phyloP scores from a whole-genome alignment of 2,113 vertebrate species.

The Oncorhynchus masou region DNA sequence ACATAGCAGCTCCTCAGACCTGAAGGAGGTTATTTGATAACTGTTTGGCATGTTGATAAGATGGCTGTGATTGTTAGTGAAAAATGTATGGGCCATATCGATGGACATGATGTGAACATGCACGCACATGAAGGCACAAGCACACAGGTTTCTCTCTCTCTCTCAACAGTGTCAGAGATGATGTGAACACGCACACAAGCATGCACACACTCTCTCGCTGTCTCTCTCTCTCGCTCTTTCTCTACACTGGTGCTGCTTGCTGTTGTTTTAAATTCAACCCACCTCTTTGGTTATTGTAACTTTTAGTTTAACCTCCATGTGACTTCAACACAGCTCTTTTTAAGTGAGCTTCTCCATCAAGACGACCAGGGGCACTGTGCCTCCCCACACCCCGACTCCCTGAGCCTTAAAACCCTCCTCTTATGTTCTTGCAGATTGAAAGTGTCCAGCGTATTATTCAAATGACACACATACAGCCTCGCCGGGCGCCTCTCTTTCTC shows the following conservation, averaged over 20 bases:
- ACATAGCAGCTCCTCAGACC: neutral
- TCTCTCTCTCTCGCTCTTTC: neutral
- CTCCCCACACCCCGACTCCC: constrained; percentile 44
- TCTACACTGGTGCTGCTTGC: neutral
- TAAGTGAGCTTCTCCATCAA: constrained; percentile 37
- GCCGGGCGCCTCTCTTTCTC: constrained; percentile 62
- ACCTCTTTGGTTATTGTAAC: constrained; percentile 60
- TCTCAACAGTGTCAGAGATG: constrained; percentile 4
- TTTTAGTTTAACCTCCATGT: constrained; percentile 67
- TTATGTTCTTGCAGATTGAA: constrained; percentile 65
- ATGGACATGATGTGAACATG: neutral
- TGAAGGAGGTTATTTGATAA: neutral
- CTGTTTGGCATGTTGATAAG: no score
- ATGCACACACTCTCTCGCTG: constrained; percentile 3
- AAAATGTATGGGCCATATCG: neutral
- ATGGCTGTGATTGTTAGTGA: neutral
- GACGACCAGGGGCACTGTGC: constrained; percentile 56
- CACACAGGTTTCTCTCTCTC: no score
- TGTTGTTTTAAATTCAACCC: constrained; percentile 47
- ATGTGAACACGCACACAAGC: neutral
- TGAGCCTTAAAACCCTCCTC: constrained; percentile 62
- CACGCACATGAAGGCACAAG: constrained; percentile 1
- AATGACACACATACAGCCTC: constrained; percentile 58
- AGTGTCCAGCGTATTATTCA: constrained; percentile 74
- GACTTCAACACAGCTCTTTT: constrained; percentile 50